Conservation (phyloP, 2,113 vertebrate genomes). For the Colossoma macropomum region DNA sequence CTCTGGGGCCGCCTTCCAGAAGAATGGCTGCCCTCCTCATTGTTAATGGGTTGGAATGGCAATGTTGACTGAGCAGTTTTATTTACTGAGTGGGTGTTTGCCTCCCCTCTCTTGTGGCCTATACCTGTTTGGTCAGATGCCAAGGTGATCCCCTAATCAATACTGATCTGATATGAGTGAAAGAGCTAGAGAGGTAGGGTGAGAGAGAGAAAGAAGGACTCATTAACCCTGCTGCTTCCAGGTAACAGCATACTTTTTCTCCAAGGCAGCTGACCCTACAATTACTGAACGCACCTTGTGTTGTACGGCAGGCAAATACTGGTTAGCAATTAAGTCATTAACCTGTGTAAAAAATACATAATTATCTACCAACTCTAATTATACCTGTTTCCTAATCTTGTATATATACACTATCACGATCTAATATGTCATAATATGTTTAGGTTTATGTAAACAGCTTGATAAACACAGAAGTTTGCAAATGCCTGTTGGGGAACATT, state of each 20-base stretch:
- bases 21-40: constrained; percentile 58
- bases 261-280: constrained; percentile 43
- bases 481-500: constrained; percentile 15
- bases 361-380: constrained; percentile 28
- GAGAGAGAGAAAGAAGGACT: background rate
- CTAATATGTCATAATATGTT: constrained; percentile 27
- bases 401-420: constrained; percentile 13
- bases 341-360: constrained; percentile 13
- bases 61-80: constrained; percentile 78
- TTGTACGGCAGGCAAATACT: constrained; percentile 35
- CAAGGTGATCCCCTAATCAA: constrained; percentile 78
- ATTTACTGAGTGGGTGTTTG: constrained; percentile 78
- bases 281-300: constrained; percentile 31
- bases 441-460: background rate
- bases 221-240: constrained; percentile 52
- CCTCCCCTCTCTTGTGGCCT: constrained; percentile 65
- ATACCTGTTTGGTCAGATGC: constrained; percentile 75
- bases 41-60: constrained; percentile 76
- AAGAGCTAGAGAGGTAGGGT: constrained; percentile 55
- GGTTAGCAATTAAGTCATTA: constrained; percentile 39
- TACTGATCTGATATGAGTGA: constrained; percentile 71
- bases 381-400: constrained; percentile 7
- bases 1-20: constrained; percentile 42
- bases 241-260: constrained; percentile 46
- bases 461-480: constrained; percentile 15